Base-by-base conservation (phyloP, 1,140 invertebrate genomes). In the Hypsibius dujardini region DNA sequence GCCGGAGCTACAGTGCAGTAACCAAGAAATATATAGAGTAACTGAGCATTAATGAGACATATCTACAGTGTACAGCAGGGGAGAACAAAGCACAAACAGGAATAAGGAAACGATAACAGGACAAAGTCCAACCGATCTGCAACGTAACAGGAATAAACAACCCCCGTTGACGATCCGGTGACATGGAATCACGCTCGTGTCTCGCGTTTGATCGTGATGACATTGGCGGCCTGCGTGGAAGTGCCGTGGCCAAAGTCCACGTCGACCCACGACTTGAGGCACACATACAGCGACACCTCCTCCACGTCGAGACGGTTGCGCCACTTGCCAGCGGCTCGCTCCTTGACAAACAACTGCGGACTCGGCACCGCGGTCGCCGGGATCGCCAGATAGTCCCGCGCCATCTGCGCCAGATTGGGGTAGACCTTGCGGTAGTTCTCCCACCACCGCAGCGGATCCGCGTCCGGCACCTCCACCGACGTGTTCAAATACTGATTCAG, bases 381-480 rank as follows among this genome's bases (percentile, higher is more conserved):
- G 50, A 56, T 56, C 7, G 50, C 50, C 50, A 56, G n/a, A n/a
- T 56, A 56, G 50, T 56, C 50, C n/a, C n/a, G 7, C 7, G 50
- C 50, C 50, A 56, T 56, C 50, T 56, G 50, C 7, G 50, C 50
- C 50, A 56, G n/a, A n/a, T 7, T 56, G 7, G 50, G 50, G 50
- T 56, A 56, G 50, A 56, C n/a, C 50, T 56, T 56, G 7, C n/a
- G 7, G 50, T 56, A 56, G 50, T 56, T n/a, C n/a, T 56, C 50
- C 50, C 50, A 56, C 50, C 50, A 56, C 50, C n/a, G 7, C 50
- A 56, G 50, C n/a, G 50, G 50, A n/a, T 56, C 50, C 50, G n/a
- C 50, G 7, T 56, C 50, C 7, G 50, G 7, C n/a, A 7, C 7
- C 50, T 56, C 50, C 7, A 56, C 50, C 50, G 50, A 7, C 50